These are phyloP conservation scores for Caenorhabditis brenneri DNA, from an alignment of 1,140 invertebrate species.

Conservation along the genomic window DNA sequence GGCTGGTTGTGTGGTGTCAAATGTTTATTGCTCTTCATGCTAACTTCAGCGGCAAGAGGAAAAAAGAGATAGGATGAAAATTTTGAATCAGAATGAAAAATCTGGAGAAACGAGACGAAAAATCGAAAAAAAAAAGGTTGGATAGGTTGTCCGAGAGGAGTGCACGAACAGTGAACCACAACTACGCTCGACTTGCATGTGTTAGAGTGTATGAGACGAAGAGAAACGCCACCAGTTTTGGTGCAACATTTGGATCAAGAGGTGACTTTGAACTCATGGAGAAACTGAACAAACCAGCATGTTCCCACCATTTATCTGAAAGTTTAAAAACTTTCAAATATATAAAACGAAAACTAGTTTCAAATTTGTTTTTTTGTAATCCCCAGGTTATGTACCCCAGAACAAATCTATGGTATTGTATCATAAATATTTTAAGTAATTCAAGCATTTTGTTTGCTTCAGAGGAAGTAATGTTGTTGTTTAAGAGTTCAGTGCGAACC, in stretches of 20 bases:
- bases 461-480: too few relatives aligned
- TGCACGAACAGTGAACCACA: not conserved
- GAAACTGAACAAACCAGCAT: too few relatives aligned
- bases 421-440: too few relatives aligned
- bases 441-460: too few relatives aligned
- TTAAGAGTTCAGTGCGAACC: too few relatives aligned
- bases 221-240: not conserved
- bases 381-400: too few relatives aligned
- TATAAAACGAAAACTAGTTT: too few relatives aligned
- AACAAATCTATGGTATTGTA: too few relatives aligned
- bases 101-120: not conserved
- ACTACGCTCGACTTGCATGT: not conserved
- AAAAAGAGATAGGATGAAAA: not conserved
- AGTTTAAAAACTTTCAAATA: too few relatives aligned
- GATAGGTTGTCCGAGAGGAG: not conserved
- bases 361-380: too few relatives aligned
- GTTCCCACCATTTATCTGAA: too few relatives aligned
- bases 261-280: too few relatives aligned
- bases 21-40: slow-evolving; percentile 7
- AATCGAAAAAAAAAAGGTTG: not conserved
- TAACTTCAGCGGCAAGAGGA: not conserved
- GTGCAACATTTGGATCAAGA: not conserved
- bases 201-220: not conserved
- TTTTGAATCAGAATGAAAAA: not conserved
- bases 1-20: not conserved